Evolutionary conservation across 2,113 vertebrate genomes (phyloP).

Genomic region (Pedetes capensis): DNA sequence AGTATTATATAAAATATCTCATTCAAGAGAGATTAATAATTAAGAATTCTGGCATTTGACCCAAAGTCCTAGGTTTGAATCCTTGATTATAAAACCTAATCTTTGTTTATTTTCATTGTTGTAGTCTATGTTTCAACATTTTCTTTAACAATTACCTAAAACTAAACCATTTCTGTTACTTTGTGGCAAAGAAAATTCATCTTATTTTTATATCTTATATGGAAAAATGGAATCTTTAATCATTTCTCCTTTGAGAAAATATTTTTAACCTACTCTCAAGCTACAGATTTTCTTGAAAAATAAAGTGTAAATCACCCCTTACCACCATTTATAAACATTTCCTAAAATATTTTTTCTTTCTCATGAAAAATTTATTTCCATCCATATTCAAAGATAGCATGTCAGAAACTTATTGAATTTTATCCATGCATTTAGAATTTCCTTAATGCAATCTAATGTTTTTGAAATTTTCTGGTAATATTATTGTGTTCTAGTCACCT

Average conservation of each 20-base stretch:
- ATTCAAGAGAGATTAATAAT: neutral
- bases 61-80: neutral
- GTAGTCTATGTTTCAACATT: neutral
- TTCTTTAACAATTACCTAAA: neutral
- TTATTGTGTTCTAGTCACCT: neutral
- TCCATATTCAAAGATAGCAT: neutral
- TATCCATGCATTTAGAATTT: neutral
- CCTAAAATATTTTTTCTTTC: neutral
- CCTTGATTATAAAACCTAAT: neutral
- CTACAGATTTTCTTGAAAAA: neutral
- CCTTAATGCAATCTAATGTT: fast-evolving
- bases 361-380: neutral
- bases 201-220: neutral
- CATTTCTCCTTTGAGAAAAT: neutral
- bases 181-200: neutral
- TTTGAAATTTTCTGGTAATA: neutral
- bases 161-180: neutral
- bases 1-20: neutral
- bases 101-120: neutral
- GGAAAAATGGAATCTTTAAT: neutral
- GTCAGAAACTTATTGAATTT: neutral
- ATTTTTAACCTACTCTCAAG: constrained; percentile 11
- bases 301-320: neutral
- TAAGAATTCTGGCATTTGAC: neutral
- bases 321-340: neutral